Evolutionary conservation across 2,888 invertebrate species (phyloP).

Genomic region (Athalia rosae): DNA sequence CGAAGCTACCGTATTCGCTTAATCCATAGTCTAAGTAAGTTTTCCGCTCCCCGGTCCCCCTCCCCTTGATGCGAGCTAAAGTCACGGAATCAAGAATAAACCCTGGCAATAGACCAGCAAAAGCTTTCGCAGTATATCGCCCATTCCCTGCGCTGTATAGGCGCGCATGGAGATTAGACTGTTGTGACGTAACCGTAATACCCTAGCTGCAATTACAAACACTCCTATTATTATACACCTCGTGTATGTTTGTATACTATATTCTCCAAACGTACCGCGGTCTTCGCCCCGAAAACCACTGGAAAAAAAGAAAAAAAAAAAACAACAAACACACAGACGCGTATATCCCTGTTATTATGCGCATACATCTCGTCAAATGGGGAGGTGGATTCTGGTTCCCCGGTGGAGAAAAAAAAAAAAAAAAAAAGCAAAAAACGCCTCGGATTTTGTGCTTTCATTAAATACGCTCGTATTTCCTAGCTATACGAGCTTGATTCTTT

Average conservation of each 20-base stretch:
- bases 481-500: not conserved
- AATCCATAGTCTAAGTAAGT: conserved; percentile 42
- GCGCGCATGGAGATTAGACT: conserved; percentile 3
- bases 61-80: not conserved
- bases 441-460: too few species aligned
- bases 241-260: too few species aligned
- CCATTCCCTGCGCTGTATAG: not conserved
- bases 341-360: too few species aligned
- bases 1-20: not conserved
- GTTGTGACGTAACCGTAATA: conserved; percentile 33
- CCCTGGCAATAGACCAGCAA: conserved; percentile 33
- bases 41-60: not conserved
- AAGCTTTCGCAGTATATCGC: conserved; percentile 21
- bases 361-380: too few species aligned
- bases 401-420: too few species aligned
- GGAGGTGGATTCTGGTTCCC: too few species aligned
- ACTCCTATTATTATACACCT: not conserved
- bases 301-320: too few species aligned
- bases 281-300: too few species aligned
- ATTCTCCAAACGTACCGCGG: too few species aligned
- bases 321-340: too few species aligned
- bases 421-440: too few species aligned
- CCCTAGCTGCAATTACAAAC: not conserved
- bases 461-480: too few species aligned
- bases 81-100: conserved; percentile 28